Evolutionary conservation across 2,797 vertebrate genomes (phyloP).

Genomic region (Dipus sagitta): DNA sequence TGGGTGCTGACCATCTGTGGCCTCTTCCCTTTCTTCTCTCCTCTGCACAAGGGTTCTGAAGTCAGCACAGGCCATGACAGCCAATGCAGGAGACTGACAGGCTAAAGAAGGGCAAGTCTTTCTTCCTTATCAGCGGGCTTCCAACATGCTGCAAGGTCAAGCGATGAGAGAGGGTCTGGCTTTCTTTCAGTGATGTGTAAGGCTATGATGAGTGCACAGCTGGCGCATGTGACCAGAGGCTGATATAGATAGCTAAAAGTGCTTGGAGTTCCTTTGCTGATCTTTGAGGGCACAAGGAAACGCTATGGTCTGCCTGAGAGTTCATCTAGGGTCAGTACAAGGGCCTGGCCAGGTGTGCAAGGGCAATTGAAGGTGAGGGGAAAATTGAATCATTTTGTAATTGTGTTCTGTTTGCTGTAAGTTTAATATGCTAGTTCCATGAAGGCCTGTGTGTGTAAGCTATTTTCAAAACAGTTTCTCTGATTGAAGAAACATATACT

Average conservation of each 20-base stretch:
- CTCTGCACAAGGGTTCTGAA: not conserved
- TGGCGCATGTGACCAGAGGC: not conserved
- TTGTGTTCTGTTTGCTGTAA: not conserved
- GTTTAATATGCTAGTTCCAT: not conserved
- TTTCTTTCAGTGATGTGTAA: not conserved
- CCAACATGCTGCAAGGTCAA: not conserved
- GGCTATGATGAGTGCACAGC: not conserved
- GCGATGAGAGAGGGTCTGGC: not conserved
- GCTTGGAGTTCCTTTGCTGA: not conserved
- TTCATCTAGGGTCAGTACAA: not conserved
- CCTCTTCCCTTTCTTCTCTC: not conserved
- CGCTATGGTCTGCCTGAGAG: not conserved
- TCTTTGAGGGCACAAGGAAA: not conserved
- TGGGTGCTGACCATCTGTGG: not conserved
- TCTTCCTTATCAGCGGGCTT: not conserved
- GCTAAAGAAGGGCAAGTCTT: not conserved
- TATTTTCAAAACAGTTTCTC: not conserved
- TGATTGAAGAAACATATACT: not conserved
- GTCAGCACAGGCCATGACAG: not conserved
- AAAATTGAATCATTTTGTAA: not conserved
- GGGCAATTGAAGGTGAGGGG: not conserved
- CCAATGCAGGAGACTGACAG: not conserved
- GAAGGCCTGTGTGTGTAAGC: not conserved
- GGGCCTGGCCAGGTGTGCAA: not conserved
- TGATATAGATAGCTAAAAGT: not conserved